A percentile compares a stretch with the other conserved stretches of the same genome.
Conservation (phyloP, 2,797 vertebrate genomes). For the Hylomyscus alleni region DNA sequence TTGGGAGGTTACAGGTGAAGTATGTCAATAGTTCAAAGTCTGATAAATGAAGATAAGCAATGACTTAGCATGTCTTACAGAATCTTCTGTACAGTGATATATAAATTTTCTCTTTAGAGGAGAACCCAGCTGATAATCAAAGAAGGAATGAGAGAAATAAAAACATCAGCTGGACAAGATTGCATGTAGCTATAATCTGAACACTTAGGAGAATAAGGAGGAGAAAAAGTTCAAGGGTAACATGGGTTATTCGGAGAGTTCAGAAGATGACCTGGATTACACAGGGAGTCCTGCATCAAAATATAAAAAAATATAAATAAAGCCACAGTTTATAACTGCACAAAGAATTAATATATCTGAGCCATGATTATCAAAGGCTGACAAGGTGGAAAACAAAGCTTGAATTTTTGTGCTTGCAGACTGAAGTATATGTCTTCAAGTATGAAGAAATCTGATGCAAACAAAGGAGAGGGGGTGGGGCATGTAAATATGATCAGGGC, state of each 20-base stretch:
- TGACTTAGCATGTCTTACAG: not conserved
- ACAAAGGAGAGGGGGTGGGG: not conserved
- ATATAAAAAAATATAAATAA: not conserved
- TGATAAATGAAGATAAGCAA: conserved; percentile 6
- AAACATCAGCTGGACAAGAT: not conserved
- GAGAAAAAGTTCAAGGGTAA: not conserved
- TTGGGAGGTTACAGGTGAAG: not conserved
- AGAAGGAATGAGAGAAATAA: not conserved
- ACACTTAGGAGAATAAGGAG: not conserved
- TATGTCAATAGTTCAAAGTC: conserved; percentile 26
- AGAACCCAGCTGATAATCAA: not conserved
- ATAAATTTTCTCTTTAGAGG: not conserved
- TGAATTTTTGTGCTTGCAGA: not conserved
- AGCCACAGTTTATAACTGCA: not conserved
- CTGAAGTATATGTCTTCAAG: not conserved
- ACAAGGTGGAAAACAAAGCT: not conserved
- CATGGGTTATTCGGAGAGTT: not conserved
- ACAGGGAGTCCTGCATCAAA: not conserved
- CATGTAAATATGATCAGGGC: not conserved
- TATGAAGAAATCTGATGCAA: not conserved
- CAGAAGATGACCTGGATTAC: not conserved
- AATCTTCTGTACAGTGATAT: not conserved
- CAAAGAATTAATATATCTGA: conserved; percentile 5
- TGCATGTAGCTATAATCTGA: not conserved
- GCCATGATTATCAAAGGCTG: not conserved